A percentile compares a stretch with the other conserved stretches of the same genome.
Conservation (phyloP, 2,113 vertebrate genomes). For the Rousettus leschenaultii region DNA sequence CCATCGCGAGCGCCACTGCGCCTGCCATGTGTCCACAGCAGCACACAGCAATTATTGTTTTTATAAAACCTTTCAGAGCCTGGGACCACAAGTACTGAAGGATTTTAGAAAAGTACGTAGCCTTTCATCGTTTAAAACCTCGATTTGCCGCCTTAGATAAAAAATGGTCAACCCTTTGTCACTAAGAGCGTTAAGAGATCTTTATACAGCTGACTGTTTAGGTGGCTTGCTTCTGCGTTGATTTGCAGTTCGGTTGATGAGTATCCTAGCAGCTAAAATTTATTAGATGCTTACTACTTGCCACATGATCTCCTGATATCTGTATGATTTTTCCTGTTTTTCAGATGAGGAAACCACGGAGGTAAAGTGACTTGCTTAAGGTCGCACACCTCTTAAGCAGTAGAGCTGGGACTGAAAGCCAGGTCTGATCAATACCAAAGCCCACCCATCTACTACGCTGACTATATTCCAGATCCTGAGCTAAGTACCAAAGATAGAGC, state of each 20-base stretch:
- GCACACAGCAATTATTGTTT: not conserved
- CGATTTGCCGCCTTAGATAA: not conserved
- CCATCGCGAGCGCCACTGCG: not conserved
- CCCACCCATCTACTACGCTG: not conserved
- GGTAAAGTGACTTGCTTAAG: not conserved
- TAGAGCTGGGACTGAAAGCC: not conserved
- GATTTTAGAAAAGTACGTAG: not conserved
- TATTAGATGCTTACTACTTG: not conserved
- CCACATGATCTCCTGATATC: not conserved
- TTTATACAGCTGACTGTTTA: not conserved
- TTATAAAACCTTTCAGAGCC: not conserved
- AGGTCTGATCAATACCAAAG: fast-evolving
- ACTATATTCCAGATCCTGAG: not conserved
- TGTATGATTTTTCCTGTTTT: not conserved
- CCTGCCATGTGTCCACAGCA: not conserved
- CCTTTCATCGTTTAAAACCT: not conserved
- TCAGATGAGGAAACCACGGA: not conserved
- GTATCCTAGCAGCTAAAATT: not conserved
- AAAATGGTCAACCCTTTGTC: not conserved
- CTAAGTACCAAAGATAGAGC: not conserved
- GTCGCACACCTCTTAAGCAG: not conserved
- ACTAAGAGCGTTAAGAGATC: not conserved
- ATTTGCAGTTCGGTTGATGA: not conserved
- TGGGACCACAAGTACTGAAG: not conserved
- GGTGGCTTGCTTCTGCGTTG: not conserved